Evolutionary conservation across 1,140 invertebrate species (phyloP).

Genomic region (Nasonia giraulti): DNA sequence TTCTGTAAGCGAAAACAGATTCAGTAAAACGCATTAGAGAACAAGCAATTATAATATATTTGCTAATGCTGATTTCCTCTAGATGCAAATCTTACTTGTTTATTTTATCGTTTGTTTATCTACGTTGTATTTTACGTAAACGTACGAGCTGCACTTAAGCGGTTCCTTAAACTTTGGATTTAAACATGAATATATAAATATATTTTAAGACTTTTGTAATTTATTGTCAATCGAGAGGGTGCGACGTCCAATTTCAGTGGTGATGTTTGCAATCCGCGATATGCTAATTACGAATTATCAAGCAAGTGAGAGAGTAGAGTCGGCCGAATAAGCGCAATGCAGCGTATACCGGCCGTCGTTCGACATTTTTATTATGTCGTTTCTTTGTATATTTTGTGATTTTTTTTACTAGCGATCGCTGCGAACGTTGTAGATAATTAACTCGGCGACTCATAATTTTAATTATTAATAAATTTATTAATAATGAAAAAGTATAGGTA

Average conservation of each 20-base stretch:
- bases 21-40: slow-evolving; percentile 48
- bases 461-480: slow-evolving; percentile 61
- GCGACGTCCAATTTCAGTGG: slow-evolving; percentile 22
- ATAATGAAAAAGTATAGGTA: slow-evolving; percentile 67
- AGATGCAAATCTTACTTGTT: slow-evolving; percentile 49
- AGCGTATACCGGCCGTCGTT: neutral
- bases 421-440: slow-evolving; percentile 73
- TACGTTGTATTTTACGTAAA: slow-evolving; percentile 40
- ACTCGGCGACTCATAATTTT: slow-evolving; percentile 69
- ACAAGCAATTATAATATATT: slow-evolving; percentile 46
- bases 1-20: slow-evolving; percentile 38
- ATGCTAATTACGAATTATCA: slow-evolving; percentile 36
- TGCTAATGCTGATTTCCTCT: slow-evolving; percentile 47
- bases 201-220: slow-evolving; percentile 52
- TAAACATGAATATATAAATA: slow-evolving; percentile 42
- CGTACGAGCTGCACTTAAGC: slow-evolving; percentile 15
- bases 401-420: slow-evolving; percentile 64
- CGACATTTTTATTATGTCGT: slow-evolving; percentile 45
- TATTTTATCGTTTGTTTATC: slow-evolving; percentile 44
- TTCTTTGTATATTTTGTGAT: slow-evolving; percentile 75
- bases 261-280: slow-evolving; percentile 20
- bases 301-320: slow-evolving; percentile 35
- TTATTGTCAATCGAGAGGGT: slow-evolving; percentile 43
- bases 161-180: slow-evolving; percentile 34
- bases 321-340: slow-evolving; percentile 1